Evolutionary conservation across 2,888 invertebrate species (phyloP), one percentile per base, ranked within the genome.

Genomic region (Tubulanus polymorphus): DNA sequence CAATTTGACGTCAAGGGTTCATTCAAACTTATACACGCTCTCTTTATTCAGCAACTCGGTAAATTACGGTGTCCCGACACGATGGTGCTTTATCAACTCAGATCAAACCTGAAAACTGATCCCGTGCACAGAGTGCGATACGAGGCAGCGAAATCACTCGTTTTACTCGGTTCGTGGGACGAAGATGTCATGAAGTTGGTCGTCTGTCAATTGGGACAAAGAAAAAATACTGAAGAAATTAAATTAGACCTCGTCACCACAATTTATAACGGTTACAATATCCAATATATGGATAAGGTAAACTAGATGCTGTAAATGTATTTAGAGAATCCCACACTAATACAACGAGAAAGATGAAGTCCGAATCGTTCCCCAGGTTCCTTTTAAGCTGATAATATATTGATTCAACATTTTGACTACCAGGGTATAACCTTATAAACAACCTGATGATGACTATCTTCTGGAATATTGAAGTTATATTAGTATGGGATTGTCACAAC

Each of bases 131-230:
- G 73, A 48, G 73, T 74, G n/a, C 64, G 66, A 53, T 77, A 74
- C 60, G 77, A 76, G 56, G 67, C 73, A 25, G 67, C 72, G 8
- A 75, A 75, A 51, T 68, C 76, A 20, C 71, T 78, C 8, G 65
- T 75, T 50, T 60, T 72, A 1, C 65, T 76, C n/a, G 76, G 76
- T 76, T 62, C 71, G 54, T 76, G 76, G 76, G 75, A 75, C 46
- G 71, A 75, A 27, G 73, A 73, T 46, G 67, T 76, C 1, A 30
- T 74, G 50, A 63, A 68, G 50, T 55, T 66, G 3, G 52, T 74
- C 0, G 61, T 73, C 45, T 66, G 71, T 60, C 75, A 68, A 60
- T 59, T 77, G 48, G 67, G 70, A 3, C 54, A 68, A 27, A n/a
- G n/a, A n/a, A 74, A 75, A n/a, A 74, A 73, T 56, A 54, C 62